These are phyloP conservation scores for Volucella bombylans DNA, from an alignment of 2,888 invertebrate species.

Conservation along the genomic window DNA sequence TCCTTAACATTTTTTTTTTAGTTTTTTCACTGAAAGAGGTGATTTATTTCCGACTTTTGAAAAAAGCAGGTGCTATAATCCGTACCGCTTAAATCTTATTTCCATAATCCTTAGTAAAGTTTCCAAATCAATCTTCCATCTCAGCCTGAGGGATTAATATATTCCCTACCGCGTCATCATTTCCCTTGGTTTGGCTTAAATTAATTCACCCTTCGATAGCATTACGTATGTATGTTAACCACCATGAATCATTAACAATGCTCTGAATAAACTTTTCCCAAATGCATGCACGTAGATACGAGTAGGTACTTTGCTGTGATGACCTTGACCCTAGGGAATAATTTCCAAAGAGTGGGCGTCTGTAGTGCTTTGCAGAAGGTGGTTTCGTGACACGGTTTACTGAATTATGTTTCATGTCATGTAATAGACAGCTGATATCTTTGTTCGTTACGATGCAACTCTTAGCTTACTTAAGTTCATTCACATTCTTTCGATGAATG, in stretches of 20 bases:
- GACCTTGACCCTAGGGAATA: slow-evolving; percentile 47
- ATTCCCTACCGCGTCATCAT: not conserved
- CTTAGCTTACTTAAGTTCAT: slow-evolving; percentile 4
- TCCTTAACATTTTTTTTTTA: too few relatives aligned
- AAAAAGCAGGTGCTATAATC: too few relatives aligned
- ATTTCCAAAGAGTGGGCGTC: slow-evolving; percentile 36
- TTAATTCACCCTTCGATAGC: not conserved
- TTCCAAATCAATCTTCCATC: too few relatives aligned
- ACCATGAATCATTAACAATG: slow-evolving; percentile 52
- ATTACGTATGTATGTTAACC: not conserved
- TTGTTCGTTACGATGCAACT: slow-evolving; percentile 7
- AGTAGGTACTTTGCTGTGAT: slow-evolving; percentile 19
- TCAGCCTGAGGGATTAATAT: not conserved
- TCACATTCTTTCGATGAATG: not conserved
- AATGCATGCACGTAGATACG: not conserved
- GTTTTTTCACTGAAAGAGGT: too few relatives aligned
- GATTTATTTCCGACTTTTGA: too few relatives aligned
- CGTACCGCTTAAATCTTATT: too few relatives aligned
- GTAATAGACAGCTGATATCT: slow-evolving; percentile 31
- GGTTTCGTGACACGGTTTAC: slow-evolving; percentile 60
- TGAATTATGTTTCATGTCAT: slow-evolving; percentile 46
- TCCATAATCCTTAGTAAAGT: too few relatives aligned
- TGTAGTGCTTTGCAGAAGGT: slow-evolving; percentile 11
- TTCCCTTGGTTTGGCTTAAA: not conserved
- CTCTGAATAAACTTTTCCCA: slow-evolving; percentile 32